phyloP scores from a whole-genome alignment of 2,113 vertebrate genomes.

The Heteronetta atricapilla region DNA sequence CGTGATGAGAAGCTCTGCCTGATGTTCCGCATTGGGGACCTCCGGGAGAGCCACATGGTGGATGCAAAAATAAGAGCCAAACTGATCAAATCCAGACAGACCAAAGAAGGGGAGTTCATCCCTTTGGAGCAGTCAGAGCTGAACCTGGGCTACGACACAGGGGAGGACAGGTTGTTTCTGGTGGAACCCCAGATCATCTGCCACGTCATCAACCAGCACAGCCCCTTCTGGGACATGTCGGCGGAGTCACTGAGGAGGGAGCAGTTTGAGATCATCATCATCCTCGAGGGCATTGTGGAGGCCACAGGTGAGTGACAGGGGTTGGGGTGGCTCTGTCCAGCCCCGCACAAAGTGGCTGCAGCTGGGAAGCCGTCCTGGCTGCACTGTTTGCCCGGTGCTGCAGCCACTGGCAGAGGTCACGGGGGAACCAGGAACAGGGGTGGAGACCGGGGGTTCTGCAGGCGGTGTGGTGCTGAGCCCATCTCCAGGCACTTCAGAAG shows the following conservation, averaged over 20 bases:
- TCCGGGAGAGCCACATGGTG: slow-evolving; percentile 87
- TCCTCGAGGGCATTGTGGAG: slow-evolving; percentile 86
- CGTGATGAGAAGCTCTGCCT: slow-evolving; percentile 81
- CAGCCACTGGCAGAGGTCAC: no score
- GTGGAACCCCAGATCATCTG: slow-evolving; percentile 87
- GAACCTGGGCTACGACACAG: slow-evolving; percentile 85
- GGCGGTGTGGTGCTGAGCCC: no score
- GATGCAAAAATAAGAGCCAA: slow-evolving; percentile 87
- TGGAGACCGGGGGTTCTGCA: no score
- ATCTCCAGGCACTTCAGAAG: no score
- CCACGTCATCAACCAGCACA: slow-evolving; percentile 79
- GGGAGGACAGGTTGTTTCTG: slow-evolving; percentile 82
- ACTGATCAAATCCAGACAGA: slow-evolving; percentile 86
- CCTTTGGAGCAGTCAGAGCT: slow-evolving; percentile 87
- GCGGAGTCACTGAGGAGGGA: slow-evolving; percentile 74
- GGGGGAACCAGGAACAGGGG: no score
- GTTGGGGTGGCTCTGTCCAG: neutral
- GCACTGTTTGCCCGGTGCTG: neutral
- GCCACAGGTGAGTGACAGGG: slow-evolving; percentile 77
- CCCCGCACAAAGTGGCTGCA: no score
- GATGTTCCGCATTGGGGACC: slow-evolving; percentile 85
- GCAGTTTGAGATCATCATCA: slow-evolving; percentile 85
- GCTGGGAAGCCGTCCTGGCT: neutral
- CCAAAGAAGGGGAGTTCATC: slow-evolving; percentile 85
- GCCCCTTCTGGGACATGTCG: slow-evolving; percentile 85